Percentiles rank a stretch among this genome's conserved stretches.
Conservation (phyloP, 2,113 vertebrate species). For the Myiozetetes cayanensis region DNA sequence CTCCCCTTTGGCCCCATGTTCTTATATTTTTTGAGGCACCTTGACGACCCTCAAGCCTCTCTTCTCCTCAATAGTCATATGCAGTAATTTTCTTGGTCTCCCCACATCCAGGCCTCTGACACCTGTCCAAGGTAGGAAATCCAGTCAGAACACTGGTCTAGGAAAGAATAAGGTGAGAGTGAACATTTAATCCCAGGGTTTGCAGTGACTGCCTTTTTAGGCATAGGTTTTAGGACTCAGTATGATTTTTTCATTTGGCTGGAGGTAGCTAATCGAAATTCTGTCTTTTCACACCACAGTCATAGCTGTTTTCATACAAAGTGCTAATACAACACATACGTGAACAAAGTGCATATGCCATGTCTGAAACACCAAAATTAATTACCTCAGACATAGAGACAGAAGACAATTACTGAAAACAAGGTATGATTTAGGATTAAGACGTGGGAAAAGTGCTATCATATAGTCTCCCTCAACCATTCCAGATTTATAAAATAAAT, state of each 20-base stretch:
- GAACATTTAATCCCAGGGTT: neutral
- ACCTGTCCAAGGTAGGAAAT: neutral
- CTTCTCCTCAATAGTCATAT: neutral
- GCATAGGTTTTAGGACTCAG: neutral
- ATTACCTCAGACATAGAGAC: neutral
- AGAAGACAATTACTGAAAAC: neutral
- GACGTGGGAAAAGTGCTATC: neutral
- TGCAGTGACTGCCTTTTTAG: neutral
- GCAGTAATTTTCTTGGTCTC: neutral
- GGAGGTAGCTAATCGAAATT: neutral
- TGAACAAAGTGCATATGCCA: neutral
- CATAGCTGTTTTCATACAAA: neutral
- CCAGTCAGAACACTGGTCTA: neutral
- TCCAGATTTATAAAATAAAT: constrained; percentile 27
- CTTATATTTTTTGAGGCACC: neutral
- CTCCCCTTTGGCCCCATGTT: neutral
- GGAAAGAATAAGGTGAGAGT: neutral
- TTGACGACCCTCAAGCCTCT: neutral
- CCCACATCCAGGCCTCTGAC: neutral
- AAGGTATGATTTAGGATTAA: neutral
- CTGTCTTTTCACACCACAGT: neutral
- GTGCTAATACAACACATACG: neutral
- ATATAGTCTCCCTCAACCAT: neutral
- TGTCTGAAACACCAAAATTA: neutral
- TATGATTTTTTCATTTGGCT: neutral